Conservation (phyloP, 2,888 invertebrate species). For the Drosophila stalkeri region DNA sequence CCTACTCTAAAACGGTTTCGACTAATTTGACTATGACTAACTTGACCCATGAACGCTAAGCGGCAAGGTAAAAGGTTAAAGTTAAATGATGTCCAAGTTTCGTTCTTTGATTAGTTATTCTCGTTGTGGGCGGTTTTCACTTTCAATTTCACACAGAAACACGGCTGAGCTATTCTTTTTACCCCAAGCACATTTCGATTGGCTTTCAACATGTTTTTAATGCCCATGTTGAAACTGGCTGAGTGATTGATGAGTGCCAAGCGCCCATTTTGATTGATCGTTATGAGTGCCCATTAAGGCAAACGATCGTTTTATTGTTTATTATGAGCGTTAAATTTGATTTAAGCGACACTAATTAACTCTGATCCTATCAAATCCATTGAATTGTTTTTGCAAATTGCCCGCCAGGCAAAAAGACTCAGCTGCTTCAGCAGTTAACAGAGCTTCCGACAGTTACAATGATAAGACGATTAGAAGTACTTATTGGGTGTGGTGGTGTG, state of each 20-base stretch:
- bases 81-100: conserved; percentile 26
- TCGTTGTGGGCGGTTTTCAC: conserved; percentile 41
- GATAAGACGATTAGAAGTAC: conserved; percentile 31
- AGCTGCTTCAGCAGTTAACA: conserved; percentile 16
- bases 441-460: conserved; percentile 47
- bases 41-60: neutral
- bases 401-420: conserved; percentile 30
- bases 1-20: neutral
- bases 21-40: neutral
- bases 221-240: conserved; percentile 23
- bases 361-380: conserved; percentile 59
- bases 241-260: conserved; percentile 55
- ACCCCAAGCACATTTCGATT: conserved; percentile 18
- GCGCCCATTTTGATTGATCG: conserved; percentile 63
- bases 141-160: conserved; percentile 37
- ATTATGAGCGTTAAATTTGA: conserved; percentile 65
- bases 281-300: conserved; percentile 61
- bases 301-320: conserved; percentile 66
- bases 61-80: conserved; percentile 54
- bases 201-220: conserved; percentile 41
- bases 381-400: conserved; percentile 53
- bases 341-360: conserved; percentile 71
- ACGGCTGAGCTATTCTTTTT: conserved; percentile 1
- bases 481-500: conserved; percentile 5
- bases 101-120: conserved; percentile 27